Percentiles rank a stretch among this genome's conserved stretches.
These are phyloP conservation scores for Melanotaenia maccullochi DNA, from an alignment of 2,797 vertebrate species.

Conservation along the genomic window DNA sequence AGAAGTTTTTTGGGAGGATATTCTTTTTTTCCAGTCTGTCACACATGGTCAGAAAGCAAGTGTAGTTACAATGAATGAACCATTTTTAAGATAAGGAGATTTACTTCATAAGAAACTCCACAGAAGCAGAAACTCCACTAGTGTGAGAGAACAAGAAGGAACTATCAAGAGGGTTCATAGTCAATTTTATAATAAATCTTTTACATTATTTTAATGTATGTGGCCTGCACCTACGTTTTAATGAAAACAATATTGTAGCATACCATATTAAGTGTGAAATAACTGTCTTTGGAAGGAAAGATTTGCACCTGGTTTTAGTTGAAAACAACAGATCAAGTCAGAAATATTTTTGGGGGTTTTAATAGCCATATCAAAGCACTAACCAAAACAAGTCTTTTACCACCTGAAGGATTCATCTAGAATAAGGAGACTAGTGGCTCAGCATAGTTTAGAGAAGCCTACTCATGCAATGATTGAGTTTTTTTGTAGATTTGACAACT, in stretches of 20 bases:
- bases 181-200: constrained; percentile 3
- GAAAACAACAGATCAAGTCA: not conserved
- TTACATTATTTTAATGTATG: not conserved
- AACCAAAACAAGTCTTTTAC: no score
- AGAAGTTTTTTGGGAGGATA: constrained; percentile 13
- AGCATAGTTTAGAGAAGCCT: no score
- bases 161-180: not conserved
- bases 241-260: no score
- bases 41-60: constrained; percentile 4
- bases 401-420: no score
- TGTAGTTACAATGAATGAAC: not conserved
- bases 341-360: no score
- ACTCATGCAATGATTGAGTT: no score
- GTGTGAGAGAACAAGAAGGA: not conserved
- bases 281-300: no score
- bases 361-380: no score
- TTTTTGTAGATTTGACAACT: no score
- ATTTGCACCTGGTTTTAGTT: not conserved
- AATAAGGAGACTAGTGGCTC: no score
- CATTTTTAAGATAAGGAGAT: not conserved
- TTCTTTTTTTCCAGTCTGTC: constrained; percentile 15
- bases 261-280: no score
- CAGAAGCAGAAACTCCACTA: not conserved
- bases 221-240: not conserved
- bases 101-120: constrained; percentile 6